Percentiles rank a stretch among this genome's conserved stretches.
Conservation (phyloP, 1,140 invertebrate genomes). For the Lepeophtheirus salmonis region DNA sequence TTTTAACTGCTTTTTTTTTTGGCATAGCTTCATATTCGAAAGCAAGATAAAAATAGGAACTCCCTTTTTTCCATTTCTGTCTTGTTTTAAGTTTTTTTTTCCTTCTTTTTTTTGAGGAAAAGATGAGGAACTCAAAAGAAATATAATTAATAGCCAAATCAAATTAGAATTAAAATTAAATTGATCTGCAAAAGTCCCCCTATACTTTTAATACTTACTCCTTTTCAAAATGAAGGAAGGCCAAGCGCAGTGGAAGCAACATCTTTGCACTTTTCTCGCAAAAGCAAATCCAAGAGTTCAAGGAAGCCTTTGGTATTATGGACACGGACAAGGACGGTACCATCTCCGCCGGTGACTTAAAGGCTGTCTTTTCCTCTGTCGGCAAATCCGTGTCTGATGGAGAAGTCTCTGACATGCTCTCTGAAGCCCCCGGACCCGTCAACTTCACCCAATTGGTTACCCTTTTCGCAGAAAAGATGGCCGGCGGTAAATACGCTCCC, state of each 20-base stretch:
- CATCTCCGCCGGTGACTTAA: conserved; percentile 83
- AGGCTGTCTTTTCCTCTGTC: conserved; percentile 80
- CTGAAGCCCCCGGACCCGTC: conserved; percentile 72
- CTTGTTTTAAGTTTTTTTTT: too few species aligned
- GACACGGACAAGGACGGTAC: conserved; percentile 95
- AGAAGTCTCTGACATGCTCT: conserved; percentile 69
- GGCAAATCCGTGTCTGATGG: conserved; percentile 73
- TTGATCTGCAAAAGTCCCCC: neutral
- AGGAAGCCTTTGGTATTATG: conserved; percentile 73
- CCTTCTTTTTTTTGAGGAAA: too few species aligned
- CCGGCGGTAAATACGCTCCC: conserved; percentile 21
- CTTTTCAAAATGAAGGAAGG: conserved; percentile 21
- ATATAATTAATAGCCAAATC: neutral
- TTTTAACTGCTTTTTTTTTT: neutral
- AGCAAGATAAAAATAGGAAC: neutral
- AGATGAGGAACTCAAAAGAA: neutral
- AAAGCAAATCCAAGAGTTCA: conserved; percentile 85
- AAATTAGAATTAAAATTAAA: neutral
- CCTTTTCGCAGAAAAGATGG: conserved; percentile 51
- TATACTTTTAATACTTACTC: neutral
- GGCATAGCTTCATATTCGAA: too few species aligned
- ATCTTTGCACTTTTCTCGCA: conserved; percentile 90
- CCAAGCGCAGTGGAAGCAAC: conserved; percentile 46
- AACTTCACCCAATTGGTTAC: conserved; percentile 86
- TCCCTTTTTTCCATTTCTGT: too few species aligned